Evolutionary conservation across 2,888 invertebrate genomes (phyloP), one percentile per base, ranked within the genome.

Genomic region (Ochlodes sylvanus): DNA sequence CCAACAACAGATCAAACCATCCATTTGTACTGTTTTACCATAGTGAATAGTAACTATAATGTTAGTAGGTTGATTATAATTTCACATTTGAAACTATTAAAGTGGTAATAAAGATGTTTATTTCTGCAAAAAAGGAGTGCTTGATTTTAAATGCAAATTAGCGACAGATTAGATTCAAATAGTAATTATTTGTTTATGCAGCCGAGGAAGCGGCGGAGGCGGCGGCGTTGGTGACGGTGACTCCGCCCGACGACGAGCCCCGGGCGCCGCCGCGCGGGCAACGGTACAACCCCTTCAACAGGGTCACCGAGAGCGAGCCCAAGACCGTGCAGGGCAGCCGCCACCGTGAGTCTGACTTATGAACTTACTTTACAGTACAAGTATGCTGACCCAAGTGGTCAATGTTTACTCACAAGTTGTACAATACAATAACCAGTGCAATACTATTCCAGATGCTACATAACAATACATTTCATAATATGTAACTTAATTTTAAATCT

Each of bases 281-380:
- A 73, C 91, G 97, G 9, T 96, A 97, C 82, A 98, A 98, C 86
- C 97, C 97, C 1, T 97, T 98, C 81, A 97, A 98, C 86, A 94
- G 95, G 74, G 92, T 94, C 7, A 68, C 84, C 0, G 93, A 93
- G 0, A 75, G 77, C 0, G 91, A 91, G 6, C 70, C 81, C 0
- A 90, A 89, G 63, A 69, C 84, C 0, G 90, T 92, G 6, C 86
- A 76, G 10, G 89, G 90, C 1, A 92, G 90, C 69, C 78, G 92
- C 72, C 92, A 91, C 78, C 88, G 93, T 93, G 72, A 89, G 92
- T 87, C n/a, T 42, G n/a, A 0, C 9, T 55, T 54, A 17, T 17
- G 3, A 5, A 42, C 38, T 38, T 27, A 10, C 10, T 7, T 5
- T 27, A 21, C 21, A 50, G 50, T 50, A 50, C 1, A 32, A 7